phyloP scores from a whole-genome alignment of 2,888 invertebrate species.

The Caenorhabditis sp. region DNA sequence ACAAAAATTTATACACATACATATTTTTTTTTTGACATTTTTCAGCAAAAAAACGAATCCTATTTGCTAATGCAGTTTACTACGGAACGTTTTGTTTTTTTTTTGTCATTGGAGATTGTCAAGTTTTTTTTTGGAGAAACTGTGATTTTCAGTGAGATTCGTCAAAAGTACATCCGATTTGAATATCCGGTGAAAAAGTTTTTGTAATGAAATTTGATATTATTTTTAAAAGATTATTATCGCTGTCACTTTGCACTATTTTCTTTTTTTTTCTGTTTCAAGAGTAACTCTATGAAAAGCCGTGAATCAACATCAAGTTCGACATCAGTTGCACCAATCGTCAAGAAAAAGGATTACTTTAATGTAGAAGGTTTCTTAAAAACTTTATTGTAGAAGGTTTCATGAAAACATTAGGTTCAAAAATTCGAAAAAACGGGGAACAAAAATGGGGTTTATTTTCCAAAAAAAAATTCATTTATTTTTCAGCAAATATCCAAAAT shows the following conservation, averaged over 20 bases:
- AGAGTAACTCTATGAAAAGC: conserved; percentile 25
- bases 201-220: not conserved
- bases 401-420: too few species aligned
- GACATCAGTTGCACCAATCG: conserved; percentile 1
- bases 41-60: not conserved
- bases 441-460: not conserved
- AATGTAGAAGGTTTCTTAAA: conserved; percentile 38
- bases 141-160: too few species aligned
- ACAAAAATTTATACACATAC: not conserved
- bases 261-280: not conserved
- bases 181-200: not conserved
- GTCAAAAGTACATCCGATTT: not conserved
- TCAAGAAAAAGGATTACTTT: conserved; percentile 36
- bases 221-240: not conserved
- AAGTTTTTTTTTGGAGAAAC: not conserved
- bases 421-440: not conserved
- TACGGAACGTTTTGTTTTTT: not conserved
- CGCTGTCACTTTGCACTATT: not conserved
- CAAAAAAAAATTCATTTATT: not conserved
- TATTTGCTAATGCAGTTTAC: not conserved
- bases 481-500: conserved; percentile 70
- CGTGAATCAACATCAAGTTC: conserved; percentile 14
- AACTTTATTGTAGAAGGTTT: not conserved
- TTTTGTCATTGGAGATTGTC: not conserved
- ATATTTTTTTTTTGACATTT: not conserved